A percentile compares a stretch with the other conserved stretches of the same genome.
These are phyloP conservation scores for Drosophila gaucha DNA, from an alignment of 2,888 invertebrate genomes.

Conservation along the genomic window DNA sequence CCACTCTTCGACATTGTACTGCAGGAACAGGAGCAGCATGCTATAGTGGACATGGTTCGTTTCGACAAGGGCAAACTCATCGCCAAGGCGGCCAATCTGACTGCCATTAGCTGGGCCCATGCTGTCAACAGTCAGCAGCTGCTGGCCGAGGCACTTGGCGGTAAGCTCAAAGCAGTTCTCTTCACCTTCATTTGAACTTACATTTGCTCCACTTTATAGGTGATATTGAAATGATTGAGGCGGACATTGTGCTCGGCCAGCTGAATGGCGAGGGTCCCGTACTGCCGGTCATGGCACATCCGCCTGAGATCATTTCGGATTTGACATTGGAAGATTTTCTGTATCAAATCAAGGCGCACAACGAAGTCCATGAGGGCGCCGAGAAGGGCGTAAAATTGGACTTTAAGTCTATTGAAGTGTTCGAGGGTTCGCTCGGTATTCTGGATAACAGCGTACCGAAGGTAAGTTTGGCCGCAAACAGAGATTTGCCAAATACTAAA, in stretches of 20 bases:
- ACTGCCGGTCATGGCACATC: slow-evolving; percentile 94
- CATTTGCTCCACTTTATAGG: slow-evolving; percentile 78
- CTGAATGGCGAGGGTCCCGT: slow-evolving; percentile 85
- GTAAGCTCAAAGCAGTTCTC: slow-evolving; percentile 82
- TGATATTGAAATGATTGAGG: slow-evolving; percentile 92
- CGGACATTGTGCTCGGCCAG: slow-evolving; percentile 91
- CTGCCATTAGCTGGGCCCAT: slow-evolving; percentile 93
- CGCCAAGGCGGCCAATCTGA: slow-evolving; percentile 86
- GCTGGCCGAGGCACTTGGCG: slow-evolving; percentile 87
- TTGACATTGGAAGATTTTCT: slow-evolving; percentile 91
- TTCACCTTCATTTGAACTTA: neutral
- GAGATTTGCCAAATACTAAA: too few relatives aligned
- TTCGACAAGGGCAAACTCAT: slow-evolving; percentile 36
- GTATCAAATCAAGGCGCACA: slow-evolving; percentile 86
- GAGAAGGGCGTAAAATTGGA: slow-evolving; percentile 94
- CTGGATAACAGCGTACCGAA: slow-evolving; percentile 82
- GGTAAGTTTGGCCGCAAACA: slow-evolving; percentile 78
- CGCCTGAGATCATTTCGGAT: slow-evolving; percentile 90
- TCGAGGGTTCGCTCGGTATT: slow-evolving; percentile 86
- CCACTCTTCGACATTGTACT: slow-evolving; percentile 19
- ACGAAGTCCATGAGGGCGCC: slow-evolving; percentile 83
- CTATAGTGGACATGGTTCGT: slow-evolving; percentile 37
- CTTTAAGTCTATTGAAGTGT: slow-evolving; percentile 92
- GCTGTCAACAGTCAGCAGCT: slow-evolving; percentile 90
- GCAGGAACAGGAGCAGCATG: slow-evolving; percentile 14